Conservation (phyloP, 2,113 vertebrate genomes). For the Girardinichthys multiradiatus region DNA sequence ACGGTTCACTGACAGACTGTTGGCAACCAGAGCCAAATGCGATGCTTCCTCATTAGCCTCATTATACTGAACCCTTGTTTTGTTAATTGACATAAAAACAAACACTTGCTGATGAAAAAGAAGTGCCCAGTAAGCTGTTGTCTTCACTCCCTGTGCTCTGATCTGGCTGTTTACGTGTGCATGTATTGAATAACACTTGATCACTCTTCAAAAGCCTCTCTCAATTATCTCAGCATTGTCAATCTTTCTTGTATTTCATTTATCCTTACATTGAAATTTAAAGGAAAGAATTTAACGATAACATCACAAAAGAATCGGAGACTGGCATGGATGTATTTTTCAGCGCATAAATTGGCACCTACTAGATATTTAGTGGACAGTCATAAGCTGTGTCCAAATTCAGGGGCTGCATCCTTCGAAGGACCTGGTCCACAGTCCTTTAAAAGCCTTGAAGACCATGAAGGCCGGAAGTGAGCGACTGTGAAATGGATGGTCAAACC, state of each 20-base stretch:
- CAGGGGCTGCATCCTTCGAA: too few relatives aligned
- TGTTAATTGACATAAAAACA: conserved; percentile 75
- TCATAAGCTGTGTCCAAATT: too few relatives aligned
- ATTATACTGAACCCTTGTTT: conserved; percentile 68
- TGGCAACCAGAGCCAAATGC: conserved; percentile 55
- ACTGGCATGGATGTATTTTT: background rate
- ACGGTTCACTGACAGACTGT: conserved; percentile 37
- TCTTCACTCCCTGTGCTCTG: conserved; percentile 29
- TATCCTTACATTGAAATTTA: background rate
- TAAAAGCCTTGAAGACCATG: too few relatives aligned
- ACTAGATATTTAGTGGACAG: background rate
- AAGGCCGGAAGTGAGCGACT: too few relatives aligned
- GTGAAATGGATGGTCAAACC: too few relatives aligned
- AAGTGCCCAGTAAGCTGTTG: conserved; percentile 49
- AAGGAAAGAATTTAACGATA: background rate
- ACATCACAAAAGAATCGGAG: background rate
- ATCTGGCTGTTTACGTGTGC: background rate
- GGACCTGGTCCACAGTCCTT: too few relatives aligned
- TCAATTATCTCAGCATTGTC: conserved; percentile 11
- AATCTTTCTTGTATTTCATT: background rate
- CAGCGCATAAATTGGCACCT: background rate
- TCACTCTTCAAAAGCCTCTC: conserved; percentile 20
- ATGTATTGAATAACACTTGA: conserved; percentile 24
- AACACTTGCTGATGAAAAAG: conserved; percentile 63
- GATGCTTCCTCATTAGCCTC: conserved; percentile 68